Conservation (phyloP, 2,888 invertebrate genomes). For the Phaedon cochleariae region DNA sequence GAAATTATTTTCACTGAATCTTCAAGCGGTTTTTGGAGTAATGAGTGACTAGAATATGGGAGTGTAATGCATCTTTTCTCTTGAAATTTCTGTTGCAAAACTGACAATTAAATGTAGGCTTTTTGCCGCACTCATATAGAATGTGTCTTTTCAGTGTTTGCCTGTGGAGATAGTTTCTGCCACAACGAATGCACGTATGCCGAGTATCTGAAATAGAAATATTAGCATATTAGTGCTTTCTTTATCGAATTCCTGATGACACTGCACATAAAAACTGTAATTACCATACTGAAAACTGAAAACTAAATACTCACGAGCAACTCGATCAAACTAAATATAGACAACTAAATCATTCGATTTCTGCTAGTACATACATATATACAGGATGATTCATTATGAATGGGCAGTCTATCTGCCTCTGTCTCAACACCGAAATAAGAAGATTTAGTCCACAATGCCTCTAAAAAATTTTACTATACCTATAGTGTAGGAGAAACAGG, state of each 20-base stretch:
- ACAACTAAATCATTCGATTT: no score
- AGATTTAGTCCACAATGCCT: no score
- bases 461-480: no score
- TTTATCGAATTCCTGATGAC: no score
- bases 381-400: no score
- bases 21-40: conserved; percentile 34
- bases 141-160: conserved; percentile 48
- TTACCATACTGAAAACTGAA: conserved; percentile 2
- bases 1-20: not conserved
- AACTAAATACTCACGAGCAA: not conserved
- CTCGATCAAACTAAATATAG: not conserved
- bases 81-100: conserved; percentile 42
- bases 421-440: no score
- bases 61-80: conserved; percentile 37
- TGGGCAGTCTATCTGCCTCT: no score
- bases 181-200: conserved; percentile 60
- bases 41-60: conserved; percentile 35
- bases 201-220: conserved; percentile 30
- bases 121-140: conserved; percentile 45
- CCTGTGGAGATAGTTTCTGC: conserved; percentile 55
- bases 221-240: conserved; percentile 5
- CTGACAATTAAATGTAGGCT: conserved; percentile 47
- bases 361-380: no score
- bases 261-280: not conserved
- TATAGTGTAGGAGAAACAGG: no score